Percentiles rank a stretch among this genome's conserved stretches.
phyloP scores from a whole-genome alignment of 2,888 invertebrate genomes.

The Encarsia formosa region DNA sequence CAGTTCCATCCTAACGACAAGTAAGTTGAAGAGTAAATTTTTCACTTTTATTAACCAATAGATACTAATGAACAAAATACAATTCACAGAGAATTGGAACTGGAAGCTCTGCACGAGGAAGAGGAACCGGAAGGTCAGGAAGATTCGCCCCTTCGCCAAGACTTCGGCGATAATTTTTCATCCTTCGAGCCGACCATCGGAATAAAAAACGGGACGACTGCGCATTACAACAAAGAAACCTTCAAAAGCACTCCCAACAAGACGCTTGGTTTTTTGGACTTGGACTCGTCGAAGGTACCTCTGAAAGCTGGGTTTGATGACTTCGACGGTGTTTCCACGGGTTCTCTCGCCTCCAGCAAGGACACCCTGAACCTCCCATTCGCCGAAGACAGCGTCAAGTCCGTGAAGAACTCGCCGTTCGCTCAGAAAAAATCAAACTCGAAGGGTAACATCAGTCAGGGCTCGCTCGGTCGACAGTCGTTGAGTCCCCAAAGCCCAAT shows the following conservation, averaged over 20 bases:
- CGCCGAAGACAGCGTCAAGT: constrained; percentile 45
- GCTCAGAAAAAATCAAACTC: constrained; percentile 37
- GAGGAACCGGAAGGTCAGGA: constrained; percentile 36
- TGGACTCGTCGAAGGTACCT: constrained; percentile 44
- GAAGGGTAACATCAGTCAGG: constrained; percentile 38
- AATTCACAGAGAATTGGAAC: constrained; percentile 40
- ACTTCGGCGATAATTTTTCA: constrained; percentile 39
- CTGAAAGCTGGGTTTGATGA: constrained; percentile 48
- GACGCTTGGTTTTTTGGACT: constrained; percentile 37
- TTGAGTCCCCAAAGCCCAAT: constrained; percentile 38
- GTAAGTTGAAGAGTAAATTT: constrained; percentile 38
- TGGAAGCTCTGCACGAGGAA: constrained; percentile 40
- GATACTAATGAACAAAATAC: no score
- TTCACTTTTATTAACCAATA: not conserved
- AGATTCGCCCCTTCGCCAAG: constrained; percentile 42
- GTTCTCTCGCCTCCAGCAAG: constrained; percentile 43
- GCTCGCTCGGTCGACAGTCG: constrained; percentile 39
- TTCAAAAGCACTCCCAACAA: constrained; percentile 34
- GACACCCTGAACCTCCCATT: constrained; percentile 45
- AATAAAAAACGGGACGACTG: constrained; percentile 37
- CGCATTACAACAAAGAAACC: constrained; percentile 35
- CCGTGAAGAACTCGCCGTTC: constrained; percentile 44
- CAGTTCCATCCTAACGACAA: constrained; percentile 40
- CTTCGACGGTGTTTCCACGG: constrained; percentile 45
- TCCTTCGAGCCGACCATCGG: constrained; percentile 41